Evolutionary conservation across 1,140 invertebrate species (phyloP), one percentile per base, ranked within the genome.

Genomic region (Drosophila carrolli): DNA sequence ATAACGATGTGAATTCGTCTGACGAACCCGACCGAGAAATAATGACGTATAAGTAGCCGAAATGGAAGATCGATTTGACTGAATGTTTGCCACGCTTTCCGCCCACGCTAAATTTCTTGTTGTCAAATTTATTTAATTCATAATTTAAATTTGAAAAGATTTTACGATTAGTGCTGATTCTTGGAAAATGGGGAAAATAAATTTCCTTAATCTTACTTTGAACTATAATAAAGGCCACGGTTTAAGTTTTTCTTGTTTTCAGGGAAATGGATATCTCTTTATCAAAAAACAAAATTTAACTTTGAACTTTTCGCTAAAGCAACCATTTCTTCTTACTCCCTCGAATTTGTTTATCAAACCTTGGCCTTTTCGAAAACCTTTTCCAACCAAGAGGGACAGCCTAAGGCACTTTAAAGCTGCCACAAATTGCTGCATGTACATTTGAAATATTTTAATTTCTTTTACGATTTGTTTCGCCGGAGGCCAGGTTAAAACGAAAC

Each of bases 361-460:
- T 67, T 63, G 56, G n/a, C 56, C 41, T 63, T 63, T 63, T 14
- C 29, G 3, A n/a, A 8, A 51, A 51, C n/a, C 63, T 23, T 40
- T 56, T 0, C 16, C n/a, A 13, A 3, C 1, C 40, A 41, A 41
- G 16, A 14, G 38, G 13, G 8, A 11, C 13, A 13, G 7, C 35
- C 50, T 61, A 16, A 35, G 10, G 5, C 44, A 5, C n/a, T 38
- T 1, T n/a, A 16, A 10, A 53, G 66, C 19, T 32, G 40, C 40
- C 54, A 54, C 41, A 43, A 70, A 46, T 61, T 58, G 50, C 41
- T 66, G 62, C 70, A 61, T 68, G 63, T 66, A 72, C 65, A 53
- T 67, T 80, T 63, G 43, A 62, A 46, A 71, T 78, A 75, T 63
- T 81, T 66, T 78, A 78, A 86, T 86, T 86, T 84, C 67, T 73